A percentile compares a stretch with the other conserved stretches of the same genome.
phyloP scores from a whole-genome alignment of 1,140 invertebrate genomes.

The Drosophila busckii region DNA sequence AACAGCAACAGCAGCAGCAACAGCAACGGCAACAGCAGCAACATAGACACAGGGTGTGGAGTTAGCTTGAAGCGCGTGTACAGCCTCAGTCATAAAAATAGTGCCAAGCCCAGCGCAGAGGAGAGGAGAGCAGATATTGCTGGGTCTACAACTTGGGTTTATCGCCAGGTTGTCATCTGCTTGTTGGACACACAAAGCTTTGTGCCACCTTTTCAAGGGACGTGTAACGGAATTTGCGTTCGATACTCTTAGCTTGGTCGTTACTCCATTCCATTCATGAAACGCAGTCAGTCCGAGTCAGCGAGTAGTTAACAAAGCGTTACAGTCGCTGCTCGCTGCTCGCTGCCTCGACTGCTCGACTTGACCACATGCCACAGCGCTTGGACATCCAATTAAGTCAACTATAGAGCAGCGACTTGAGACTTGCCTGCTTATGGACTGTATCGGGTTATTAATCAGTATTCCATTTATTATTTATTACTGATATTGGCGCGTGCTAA shows the following conservation, averaged over 20 bases:
- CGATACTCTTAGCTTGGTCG: conserved; percentile 8
- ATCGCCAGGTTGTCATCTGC: conserved; percentile 61
- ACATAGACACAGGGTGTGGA: conserved; percentile 45
- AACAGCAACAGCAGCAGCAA: too few relatives aligned
- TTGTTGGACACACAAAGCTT: conserved; percentile 48
- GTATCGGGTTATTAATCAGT: too few relatives aligned
- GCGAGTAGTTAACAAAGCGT: neutral
- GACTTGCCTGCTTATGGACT: too few relatives aligned
- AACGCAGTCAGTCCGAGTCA: neutral
- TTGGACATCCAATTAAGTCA: too few relatives aligned
- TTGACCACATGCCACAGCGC: too few relatives aligned
- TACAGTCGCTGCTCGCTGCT: neutral
- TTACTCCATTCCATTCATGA: conserved; percentile 31
- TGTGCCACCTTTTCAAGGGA: conserved; percentile 43
- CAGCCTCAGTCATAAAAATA: conserved; percentile 63
- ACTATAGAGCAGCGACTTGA: too few relatives aligned
- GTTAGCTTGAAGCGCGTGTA: conserved; percentile 23
- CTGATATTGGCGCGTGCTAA: too few relatives aligned
- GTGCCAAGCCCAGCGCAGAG: conserved; percentile 50
- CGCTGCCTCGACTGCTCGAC: too few relatives aligned
- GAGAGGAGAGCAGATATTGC: neutral
- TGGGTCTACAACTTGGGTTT: conserved; percentile 30
- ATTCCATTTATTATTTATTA: too few relatives aligned
- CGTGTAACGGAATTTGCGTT: conserved; percentile 38
- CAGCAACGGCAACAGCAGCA: conserved; percentile 2